Evolutionary conservation across 2,797 vertebrate genomes (phyloP).

Genomic region (Eremophila alpestris): DNA sequence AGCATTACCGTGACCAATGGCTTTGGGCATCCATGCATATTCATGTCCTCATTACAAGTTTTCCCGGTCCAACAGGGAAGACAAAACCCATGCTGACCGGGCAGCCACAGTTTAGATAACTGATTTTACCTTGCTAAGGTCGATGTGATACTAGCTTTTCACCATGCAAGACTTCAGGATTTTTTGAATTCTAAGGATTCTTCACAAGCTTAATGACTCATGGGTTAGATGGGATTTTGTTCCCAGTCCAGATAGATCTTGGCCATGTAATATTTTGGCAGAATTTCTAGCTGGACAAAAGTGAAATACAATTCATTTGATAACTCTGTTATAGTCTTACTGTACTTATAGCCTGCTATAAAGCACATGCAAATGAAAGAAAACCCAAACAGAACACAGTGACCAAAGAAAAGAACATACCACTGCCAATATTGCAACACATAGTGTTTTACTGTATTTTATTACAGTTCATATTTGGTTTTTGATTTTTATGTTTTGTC

Average conservation of each 20-base stretch:
- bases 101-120: too few species aligned
- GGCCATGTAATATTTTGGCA: not conserved
- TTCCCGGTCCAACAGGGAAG: too few species aligned
- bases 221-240: not conserved
- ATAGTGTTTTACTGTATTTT: not conserved
- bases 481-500: not conserved
- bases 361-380: not conserved
- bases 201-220: rapidly evolving
- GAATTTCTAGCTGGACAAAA: not conserved
- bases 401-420: not conserved
- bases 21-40: too few species aligned
- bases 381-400: not conserved
- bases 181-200: not conserved
- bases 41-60: too few species aligned
- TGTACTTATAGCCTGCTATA: not conserved
- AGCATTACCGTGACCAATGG: too few species aligned
- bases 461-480: not conserved
- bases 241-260: not conserved
- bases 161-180: not conserved
- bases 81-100: too few species aligned
- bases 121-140: not conserved
- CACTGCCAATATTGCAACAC: not conserved
- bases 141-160: not conserved
- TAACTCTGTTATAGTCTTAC: not conserved
- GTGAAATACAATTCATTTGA: not conserved